These are phyloP conservation scores for Anoncus sp. DNA, from an alignment of 2,888 invertebrate species.

Conservation along the genomic window DNA sequence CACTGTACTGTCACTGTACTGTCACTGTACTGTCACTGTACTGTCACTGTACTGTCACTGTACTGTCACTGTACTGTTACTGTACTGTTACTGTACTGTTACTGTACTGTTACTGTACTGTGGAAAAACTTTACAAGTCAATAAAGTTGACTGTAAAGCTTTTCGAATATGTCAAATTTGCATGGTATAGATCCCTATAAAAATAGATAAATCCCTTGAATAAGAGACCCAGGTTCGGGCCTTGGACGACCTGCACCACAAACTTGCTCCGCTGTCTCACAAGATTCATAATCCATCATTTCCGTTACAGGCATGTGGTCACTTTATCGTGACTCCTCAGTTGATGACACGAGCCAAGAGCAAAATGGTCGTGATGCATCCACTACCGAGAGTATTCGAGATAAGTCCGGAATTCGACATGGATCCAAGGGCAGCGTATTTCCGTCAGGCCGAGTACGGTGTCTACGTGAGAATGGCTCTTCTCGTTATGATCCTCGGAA, in stretches of 20 bases:
- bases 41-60: no score
- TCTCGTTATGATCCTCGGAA: conserved; percentile 94
- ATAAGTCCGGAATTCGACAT: conserved; percentile 98
- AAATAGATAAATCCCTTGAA: no score
- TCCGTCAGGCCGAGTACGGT: conserved; percentile 98
- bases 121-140: no score
- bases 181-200: no score
- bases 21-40: no score
- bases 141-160: no score
- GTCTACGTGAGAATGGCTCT: conserved; percentile 99
- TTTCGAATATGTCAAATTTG: no score
- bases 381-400: conserved; percentile 97
- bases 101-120: background rate
- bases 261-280: no score
- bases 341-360: conserved; percentile 97
- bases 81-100: background rate
- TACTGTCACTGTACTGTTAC: no score
- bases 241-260: no score
- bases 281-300: background rate
- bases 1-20: no score
- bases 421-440: conserved; percentile 99
- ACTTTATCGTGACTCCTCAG: conserved; percentile 96
- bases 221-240: no score
- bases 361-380: conserved; percentile 99
- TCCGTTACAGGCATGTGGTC: conserved; percentile 90